Percentiles rank a stretch among this genome's conserved stretches.
These are phyloP conservation scores for Pelecanus crispus DNA, from an alignment of 2,113 vertebrate species.

Conservation along the genomic window DNA sequence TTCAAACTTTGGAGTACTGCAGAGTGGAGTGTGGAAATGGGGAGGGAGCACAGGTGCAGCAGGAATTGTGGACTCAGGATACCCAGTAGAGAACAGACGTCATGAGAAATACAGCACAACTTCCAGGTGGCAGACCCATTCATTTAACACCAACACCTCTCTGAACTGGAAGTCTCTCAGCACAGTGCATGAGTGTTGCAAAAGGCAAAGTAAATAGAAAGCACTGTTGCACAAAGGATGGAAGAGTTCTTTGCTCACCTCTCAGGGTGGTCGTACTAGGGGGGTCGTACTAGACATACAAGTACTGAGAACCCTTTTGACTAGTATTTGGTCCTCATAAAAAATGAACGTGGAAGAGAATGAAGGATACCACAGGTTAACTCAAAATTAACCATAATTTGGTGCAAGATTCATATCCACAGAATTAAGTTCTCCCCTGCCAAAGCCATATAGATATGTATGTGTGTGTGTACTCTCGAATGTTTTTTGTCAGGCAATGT, in stretches of 20 bases:
- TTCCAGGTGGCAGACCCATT: background rate
- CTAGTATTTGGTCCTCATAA: background rate
- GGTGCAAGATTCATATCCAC: background rate
- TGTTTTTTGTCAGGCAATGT: background rate
- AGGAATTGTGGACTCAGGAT: fast-evolving
- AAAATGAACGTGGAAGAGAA: background rate
- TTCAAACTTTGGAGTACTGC: too few species aligned
- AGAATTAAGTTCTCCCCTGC: fast-evolving
- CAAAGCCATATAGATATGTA: background rate
- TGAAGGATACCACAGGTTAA: background rate
- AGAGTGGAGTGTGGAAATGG: background rate
- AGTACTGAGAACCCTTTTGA: background rate
- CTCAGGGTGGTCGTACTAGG: background rate
- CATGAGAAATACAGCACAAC: background rate
- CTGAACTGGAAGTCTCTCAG: background rate
- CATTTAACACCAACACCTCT: background rate
- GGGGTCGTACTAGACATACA: fast-evolving
- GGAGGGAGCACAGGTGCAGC: background rate
- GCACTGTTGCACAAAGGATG: background rate
- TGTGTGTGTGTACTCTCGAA: background rate
- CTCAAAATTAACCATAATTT: background rate
- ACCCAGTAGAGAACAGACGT: background rate
- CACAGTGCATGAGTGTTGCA: background rate
- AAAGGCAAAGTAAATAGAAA: background rate
- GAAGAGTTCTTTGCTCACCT: background rate